A percentile compares a stretch with the other conserved stretches of the same genome.
phyloP scores from a whole-genome alignment of 2,888 invertebrate species.

The Clusia tigrina region DNA sequence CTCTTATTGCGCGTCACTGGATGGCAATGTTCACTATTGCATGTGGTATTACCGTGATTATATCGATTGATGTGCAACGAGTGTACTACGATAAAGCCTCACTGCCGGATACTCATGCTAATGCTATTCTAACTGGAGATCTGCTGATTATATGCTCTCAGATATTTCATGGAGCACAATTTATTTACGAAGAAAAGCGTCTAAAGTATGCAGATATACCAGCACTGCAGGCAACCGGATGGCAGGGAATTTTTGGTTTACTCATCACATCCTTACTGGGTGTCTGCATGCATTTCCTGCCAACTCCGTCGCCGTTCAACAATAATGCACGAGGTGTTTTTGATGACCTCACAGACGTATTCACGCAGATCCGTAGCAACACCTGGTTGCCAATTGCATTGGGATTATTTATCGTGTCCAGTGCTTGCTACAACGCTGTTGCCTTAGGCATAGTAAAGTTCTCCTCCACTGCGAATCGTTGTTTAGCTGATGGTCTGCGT shows the following conservation, averaged over 20 bases:
- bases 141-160: slow-evolving; percentile 78
- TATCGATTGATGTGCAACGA: slow-evolving; percentile 71
- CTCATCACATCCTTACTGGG: slow-evolving; percentile 70
- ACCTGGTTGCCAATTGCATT: slow-evolving; percentile 71
- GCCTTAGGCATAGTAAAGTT: slow-evolving; percentile 93
- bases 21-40: slow-evolving; percentile 77
- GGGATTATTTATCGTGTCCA: slow-evolving; percentile 77
- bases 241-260: slow-evolving; percentile 88
- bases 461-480: slow-evolving; percentile 88
- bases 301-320: slow-evolving; percentile 78
- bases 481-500: slow-evolving; percentile 88
- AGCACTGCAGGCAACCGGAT: slow-evolving; percentile 90
- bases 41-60: slow-evolving; percentile 76
- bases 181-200: slow-evolving; percentile 95
- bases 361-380: slow-evolving; percentile 78
- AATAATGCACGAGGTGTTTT: slow-evolving; percentile 77
- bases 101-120: slow-evolving; percentile 57
- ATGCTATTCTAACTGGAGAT: slow-evolving; percentile 84
- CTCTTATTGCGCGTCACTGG: slow-evolving; percentile 76
- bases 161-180: slow-evolving; percentile 86
- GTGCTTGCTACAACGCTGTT: slow-evolving; percentile 93
- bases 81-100: slow-evolving; percentile 52
- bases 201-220: slow-evolving; percentile 85
- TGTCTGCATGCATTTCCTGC: slow-evolving; percentile 83
- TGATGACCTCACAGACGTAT: slow-evolving; percentile 86